Base-by-base conservation (phyloP, 2,113 vertebrate species). In the Triplophysa dalaica region DNA sequence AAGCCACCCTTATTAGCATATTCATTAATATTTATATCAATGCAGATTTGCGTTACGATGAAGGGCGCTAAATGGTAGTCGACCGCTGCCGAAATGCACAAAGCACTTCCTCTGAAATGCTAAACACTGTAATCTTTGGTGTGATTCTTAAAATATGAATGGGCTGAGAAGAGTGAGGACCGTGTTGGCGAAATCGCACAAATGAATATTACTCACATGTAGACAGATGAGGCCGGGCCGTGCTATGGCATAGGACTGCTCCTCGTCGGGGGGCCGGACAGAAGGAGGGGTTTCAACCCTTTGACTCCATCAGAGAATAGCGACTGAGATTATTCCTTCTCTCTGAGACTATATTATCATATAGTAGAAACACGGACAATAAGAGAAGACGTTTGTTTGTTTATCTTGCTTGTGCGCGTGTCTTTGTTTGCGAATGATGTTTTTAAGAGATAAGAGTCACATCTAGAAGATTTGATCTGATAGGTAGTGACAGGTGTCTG, bases 21-120 rank as follows among this genome's bases (percentile, higher is more conserved):
- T 77, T 86, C 88, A 90, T 92, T 89, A 92, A 93, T 93, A 91
- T 92, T 91, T 89, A 91, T 93, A 80, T 73, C 79, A 78, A 86
- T 85, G 83, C 75, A 77, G 85, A 74, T 82, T 69, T 74, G 65
- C 82, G 78, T 85, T 79, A 50, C n/a, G 61, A 65, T 19, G 26
- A 60, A 69, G 43, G 26, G 22, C 19, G 82, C 22, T 66, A 80
- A 77, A 38, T 54, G 43, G 61, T 50, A 75, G 62, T 19, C 38
- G 48, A n/a, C 56, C 73, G 16, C 73, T 38, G 43, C 29, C 61
- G 33, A 80, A 54, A 75, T 54, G 58, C 70, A 68, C 62, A 77
- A 81, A 83, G 69, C 78, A 56, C 60, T 77, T 77, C 62, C 75
- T 77, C 17, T 43, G 6, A 52, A 77, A 54, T 64, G 43, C 60